Percentiles rank a stretch among this genome's conserved stretches.
Evolutionary conservation across 2,888 invertebrate genomes (phyloP).

Genomic region (Punctoribates punctum): DNA sequence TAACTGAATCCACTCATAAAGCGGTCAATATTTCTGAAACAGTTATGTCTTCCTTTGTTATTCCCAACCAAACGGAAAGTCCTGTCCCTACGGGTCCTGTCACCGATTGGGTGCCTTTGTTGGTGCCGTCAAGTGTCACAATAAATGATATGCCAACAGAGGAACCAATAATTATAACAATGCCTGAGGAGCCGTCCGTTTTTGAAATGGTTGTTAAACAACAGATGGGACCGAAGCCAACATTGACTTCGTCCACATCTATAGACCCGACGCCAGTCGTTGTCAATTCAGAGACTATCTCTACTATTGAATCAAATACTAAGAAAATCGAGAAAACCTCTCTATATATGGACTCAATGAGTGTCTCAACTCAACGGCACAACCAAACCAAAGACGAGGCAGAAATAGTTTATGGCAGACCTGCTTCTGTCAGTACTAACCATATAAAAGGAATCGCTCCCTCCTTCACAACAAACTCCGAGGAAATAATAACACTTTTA

Average conservation of each 20-base stretch:
- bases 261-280: slow-evolving; percentile 11
- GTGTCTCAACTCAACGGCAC: slow-evolving; percentile 30
- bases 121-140: slow-evolving; percentile 42
- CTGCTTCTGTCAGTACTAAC: neutral
- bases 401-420: slow-evolving; percentile 41
- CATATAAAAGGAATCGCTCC: neutral
- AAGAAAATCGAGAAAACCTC: slow-evolving; percentile 33
- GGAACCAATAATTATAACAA: slow-evolving; percentile 48
- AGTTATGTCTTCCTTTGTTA: slow-evolving; percentile 13
- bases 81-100: slow-evolving; percentile 46
- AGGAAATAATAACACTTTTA: slow-evolving; percentile 22
- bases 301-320: neutral
- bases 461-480: slow-evolving; percentile 2
- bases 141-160: slow-evolving; percentile 29
- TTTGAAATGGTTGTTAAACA: slow-evolving; percentile 49
- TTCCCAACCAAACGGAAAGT: slow-evolving; percentile 13
- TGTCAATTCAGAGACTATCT: neutral
- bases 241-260: slow-evolving; percentile 8
- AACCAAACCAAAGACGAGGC: slow-evolving; percentile 22
- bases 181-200: slow-evolving; percentile 45
- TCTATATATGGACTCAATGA: slow-evolving; percentile 29
- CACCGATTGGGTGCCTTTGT: slow-evolving; percentile 49
- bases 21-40: neutral
- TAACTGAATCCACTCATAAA: neutral
- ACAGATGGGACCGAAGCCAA: slow-evolving; percentile 44